A percentile compares a stretch with the other conserved stretches of the same genome.
Evolutionary conservation across 1,140 invertebrate species (phyloP).

Genomic region (Oedothorax gibbosus): DNA sequence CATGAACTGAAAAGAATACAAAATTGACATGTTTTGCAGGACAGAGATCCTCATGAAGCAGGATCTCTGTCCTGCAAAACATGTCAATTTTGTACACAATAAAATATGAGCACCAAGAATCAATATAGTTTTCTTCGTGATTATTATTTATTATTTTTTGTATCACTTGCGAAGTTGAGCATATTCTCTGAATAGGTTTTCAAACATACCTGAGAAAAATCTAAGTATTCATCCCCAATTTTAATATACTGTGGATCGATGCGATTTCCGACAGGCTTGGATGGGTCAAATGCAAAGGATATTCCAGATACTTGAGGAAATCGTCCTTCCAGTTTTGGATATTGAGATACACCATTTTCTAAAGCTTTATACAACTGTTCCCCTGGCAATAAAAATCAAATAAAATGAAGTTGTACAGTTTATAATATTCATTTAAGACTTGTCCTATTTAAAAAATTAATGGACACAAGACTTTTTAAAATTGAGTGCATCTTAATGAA

Average conservation of each 20-base stretch:
- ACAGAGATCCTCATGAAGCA: too few relatives aligned
- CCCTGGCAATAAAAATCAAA: constrained; percentile 70
- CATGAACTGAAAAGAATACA: too few relatives aligned
- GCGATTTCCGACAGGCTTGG: constrained; percentile 76
- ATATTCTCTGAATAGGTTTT: background rate
- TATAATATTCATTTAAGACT: too few relatives aligned
- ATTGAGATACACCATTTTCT: constrained; percentile 83
- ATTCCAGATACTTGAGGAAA: constrained; percentile 87
- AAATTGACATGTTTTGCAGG: too few relatives aligned
- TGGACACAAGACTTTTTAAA: too few relatives aligned
- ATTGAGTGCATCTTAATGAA: too few relatives aligned
- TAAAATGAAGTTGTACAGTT: background rate
- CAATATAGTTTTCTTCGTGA: too few relatives aligned
- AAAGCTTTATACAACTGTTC: constrained; percentile 78
- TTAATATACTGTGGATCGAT: constrained; percentile 80
- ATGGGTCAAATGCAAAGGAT: constrained; percentile 86
- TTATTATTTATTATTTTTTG: background rate
- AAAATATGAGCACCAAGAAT: too few relatives aligned
- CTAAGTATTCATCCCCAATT: constrained; percentile 85
- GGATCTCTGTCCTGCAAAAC: too few relatives aligned
- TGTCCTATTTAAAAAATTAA: too few relatives aligned
- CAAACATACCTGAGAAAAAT: constrained; percentile 69
- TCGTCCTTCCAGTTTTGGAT: constrained; percentile 83
- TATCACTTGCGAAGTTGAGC: background rate
- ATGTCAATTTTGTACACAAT: too few relatives aligned